Evolutionary conservation across 2,113 vertebrate species (phyloP).

Genomic region (Procavia capensis): DNA sequence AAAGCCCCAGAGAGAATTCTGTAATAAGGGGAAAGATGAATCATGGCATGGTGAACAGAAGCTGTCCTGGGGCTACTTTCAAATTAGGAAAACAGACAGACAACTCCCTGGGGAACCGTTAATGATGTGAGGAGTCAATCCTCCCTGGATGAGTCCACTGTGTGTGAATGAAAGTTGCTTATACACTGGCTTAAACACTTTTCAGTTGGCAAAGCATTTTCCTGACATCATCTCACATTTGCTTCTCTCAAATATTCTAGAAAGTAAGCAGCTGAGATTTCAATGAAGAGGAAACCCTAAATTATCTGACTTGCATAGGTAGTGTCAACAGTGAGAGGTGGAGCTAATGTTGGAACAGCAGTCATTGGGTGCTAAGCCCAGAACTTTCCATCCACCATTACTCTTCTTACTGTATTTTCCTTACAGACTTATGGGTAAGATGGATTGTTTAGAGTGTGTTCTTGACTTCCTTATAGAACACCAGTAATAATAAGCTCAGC

Average conservation of each 20-base stretch:
- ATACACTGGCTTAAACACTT: neutral
- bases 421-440: neutral
- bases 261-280: neutral
- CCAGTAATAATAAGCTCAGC: neutral
- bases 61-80: constrained; percentile 5
- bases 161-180: neutral
- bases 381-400: neutral
- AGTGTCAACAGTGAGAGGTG: neutral
- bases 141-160: neutral
- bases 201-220: constrained; percentile 18
- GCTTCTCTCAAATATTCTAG: neutral
- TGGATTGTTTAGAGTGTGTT: neutral
- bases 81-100: constrained; percentile 48
- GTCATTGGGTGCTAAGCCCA: neutral
- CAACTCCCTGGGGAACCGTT: neutral
- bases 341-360: neutral
- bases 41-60: neutral
- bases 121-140: neutral
- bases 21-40: constrained; percentile 55
- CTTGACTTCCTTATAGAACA: neutral
- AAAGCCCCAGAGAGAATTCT: constrained; percentile 35
- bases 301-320: neutral
- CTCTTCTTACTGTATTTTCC: neutral
- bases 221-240: neutral
- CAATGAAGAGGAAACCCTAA: neutral